Conservation (phyloP, 1,140 invertebrate species). For the Dreissena polymorpha region DNA sequence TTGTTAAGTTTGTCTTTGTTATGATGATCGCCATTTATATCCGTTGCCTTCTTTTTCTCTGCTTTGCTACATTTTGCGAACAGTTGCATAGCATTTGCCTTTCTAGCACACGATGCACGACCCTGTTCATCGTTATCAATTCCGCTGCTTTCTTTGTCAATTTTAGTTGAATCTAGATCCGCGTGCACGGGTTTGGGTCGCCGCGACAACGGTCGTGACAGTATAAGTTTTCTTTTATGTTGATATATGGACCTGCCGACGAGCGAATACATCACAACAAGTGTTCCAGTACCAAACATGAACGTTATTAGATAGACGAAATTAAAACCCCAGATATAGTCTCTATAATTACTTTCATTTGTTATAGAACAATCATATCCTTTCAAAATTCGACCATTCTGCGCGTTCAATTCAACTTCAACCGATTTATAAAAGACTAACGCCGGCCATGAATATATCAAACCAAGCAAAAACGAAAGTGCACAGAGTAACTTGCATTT, state of each 20-base stretch:
- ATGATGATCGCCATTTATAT: background rate
- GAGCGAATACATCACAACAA: conserved; percentile 14
- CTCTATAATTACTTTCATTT: background rate
- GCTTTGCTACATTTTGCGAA: background rate
- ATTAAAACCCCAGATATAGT: conserved; percentile 13
- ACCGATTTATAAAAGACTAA: conserved; percentile 4
- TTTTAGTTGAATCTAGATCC: background rate
- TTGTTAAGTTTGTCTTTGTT: background rate
- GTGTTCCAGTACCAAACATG: background rate
- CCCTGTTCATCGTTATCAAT: no score
- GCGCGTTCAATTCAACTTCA: background rate
- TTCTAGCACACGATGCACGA: background rate
- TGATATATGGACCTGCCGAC: background rate
- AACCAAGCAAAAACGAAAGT: background rate
- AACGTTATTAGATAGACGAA: conserved; percentile 12
- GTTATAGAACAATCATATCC: conserved; percentile 9
- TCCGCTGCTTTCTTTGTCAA: background rate
- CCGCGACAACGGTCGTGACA: background rate
- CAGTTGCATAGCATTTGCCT: background rate
- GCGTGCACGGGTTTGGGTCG: background rate
- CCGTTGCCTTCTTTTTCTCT: background rate
- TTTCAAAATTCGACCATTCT: background rate
- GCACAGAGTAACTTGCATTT: conserved; percentile 26
- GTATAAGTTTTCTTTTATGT: background rate
- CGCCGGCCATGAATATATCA: conserved; percentile 21